These are phyloP conservation scores for Brachionus rotundiformis DNA, from an alignment of 1,140 invertebrate genomes.

Conservation along the genomic window DNA sequence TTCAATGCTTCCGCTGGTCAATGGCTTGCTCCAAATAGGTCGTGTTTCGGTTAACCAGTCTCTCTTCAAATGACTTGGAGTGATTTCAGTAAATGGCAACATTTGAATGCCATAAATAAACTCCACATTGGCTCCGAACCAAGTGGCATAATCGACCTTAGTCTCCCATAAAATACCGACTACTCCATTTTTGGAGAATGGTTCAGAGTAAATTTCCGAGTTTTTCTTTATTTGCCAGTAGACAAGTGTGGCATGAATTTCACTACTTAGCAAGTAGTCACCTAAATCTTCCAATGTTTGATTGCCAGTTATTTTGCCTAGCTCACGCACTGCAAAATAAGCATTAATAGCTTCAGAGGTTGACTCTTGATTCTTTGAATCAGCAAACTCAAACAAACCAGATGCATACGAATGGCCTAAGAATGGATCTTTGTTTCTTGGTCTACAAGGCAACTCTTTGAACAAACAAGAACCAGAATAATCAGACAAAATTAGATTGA, in stretches of 20 bases:
- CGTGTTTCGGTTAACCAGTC: not conserved
- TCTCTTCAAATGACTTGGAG: constrained; percentile 5
- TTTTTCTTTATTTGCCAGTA: constrained; percentile 20
- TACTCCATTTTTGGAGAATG: constrained; percentile 23
- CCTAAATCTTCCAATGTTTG: constrained; percentile 29
- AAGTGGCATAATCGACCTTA: constrained; percentile 44
- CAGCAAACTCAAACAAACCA: constrained; percentile 34
- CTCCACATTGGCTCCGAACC: constrained; percentile 36
- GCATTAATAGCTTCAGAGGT: constrained; percentile 30
- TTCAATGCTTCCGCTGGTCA: not conserved
- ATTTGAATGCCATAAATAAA: constrained; percentile 51
- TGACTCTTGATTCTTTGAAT: constrained; percentile 47
- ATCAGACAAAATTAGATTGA: constrained; percentile 16
- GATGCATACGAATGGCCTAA: not conserved
- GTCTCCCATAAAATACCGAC: constrained; percentile 37
- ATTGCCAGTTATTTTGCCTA: not conserved
- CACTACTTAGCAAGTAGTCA: not conserved
- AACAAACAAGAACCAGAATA: not conserved
- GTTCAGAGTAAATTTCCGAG: not conserved
- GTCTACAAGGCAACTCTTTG: constrained; percentile 33
- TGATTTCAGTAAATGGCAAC: constrained; percentile 38
- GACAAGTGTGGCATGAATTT: not conserved
- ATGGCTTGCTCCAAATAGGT: not conserved
- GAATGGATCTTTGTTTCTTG: constrained; percentile 20
- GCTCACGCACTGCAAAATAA: not conserved